Percentiles rank a stretch among this genome's conserved stretches.
Conservation (phyloP, 2,888 invertebrate species). For the Diloba caeruleocephala region DNA sequence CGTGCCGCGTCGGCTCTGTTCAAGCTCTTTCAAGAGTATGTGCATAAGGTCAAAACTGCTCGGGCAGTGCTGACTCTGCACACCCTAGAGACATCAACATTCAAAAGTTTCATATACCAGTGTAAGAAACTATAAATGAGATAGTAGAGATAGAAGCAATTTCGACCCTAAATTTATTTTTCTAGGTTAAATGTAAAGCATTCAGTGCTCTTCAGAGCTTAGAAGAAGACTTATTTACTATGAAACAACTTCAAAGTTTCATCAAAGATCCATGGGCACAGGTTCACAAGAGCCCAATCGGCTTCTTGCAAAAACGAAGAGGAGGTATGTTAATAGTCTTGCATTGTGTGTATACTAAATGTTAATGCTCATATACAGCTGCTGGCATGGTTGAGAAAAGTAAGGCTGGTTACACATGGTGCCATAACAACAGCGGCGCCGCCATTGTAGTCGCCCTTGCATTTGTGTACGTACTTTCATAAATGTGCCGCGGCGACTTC, state of each 20-base stretch:
- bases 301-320: constrained; percentile 94
- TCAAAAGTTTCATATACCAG: not conserved
- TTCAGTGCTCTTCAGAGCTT: constrained; percentile 97
- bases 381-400: too few relatives aligned
- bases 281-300: constrained; percentile 96
- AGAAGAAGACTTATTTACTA: constrained; percentile 95
- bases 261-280: constrained; percentile 91
- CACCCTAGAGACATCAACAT: constrained; percentile 24
- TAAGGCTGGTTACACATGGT: too few relatives aligned
- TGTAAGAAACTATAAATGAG: too few relatives aligned
- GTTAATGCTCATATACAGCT: not conserved
- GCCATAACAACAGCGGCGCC: too few relatives aligned
- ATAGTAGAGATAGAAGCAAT: too few relatives aligned
- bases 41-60: constrained; percentile 40
- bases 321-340: constrained; percentile 89
- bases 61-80: constrained; percentile 38
- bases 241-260: constrained; percentile 93
- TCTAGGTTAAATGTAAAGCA: constrained; percentile 95
- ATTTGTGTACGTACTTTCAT: too few relatives aligned
- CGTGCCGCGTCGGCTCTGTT: too few relatives aligned
- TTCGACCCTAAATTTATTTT: not conserved
- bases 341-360: not conserved
- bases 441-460: too few relatives aligned
- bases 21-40: too few relatives aligned
- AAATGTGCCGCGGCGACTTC: too few relatives aligned